phyloP scores from a whole-genome alignment of 1,140 invertebrate species.

The Helicoverpa zea region DNA sequence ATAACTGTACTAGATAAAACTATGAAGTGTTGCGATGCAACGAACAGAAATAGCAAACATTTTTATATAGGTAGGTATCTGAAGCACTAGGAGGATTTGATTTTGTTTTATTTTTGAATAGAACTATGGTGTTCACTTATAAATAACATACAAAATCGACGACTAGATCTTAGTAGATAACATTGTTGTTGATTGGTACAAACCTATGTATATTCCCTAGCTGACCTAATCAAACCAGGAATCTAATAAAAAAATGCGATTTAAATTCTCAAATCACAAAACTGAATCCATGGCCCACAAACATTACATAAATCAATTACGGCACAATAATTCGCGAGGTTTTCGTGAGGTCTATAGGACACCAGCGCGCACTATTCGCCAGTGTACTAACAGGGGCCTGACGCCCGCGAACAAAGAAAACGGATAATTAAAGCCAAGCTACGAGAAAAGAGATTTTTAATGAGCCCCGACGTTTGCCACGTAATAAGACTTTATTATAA shows the following conservation, averaged over 20 bases:
- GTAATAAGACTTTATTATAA: slow-evolving; percentile 82
- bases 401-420: slow-evolving; percentile 79
- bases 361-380: slow-evolving; percentile 68
- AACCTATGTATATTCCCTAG: neutral
- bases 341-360: slow-evolving; percentile 50
- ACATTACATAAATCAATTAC: neutral
- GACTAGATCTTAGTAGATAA: no score
- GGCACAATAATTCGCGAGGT: slow-evolving; percentile 13
- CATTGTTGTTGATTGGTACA: no score
- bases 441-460: slow-evolving; percentile 83
- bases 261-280: neutral
- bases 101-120: neutral
- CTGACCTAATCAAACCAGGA: neutral
- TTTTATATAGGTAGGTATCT: neutral
- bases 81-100: neutral
- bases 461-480: slow-evolving; percentile 75
- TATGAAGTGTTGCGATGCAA: neutral
- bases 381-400: slow-evolving; percentile 67
- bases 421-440: slow-evolving; percentile 82
- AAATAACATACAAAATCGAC: no score
- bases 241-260: no score
- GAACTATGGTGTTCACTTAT: neutral
- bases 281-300: neutral
- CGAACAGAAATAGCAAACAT: neutral
- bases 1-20: neutral